Conservation (phyloP, 1,140 invertebrate species). For the Nixonia krombeini region DNA sequence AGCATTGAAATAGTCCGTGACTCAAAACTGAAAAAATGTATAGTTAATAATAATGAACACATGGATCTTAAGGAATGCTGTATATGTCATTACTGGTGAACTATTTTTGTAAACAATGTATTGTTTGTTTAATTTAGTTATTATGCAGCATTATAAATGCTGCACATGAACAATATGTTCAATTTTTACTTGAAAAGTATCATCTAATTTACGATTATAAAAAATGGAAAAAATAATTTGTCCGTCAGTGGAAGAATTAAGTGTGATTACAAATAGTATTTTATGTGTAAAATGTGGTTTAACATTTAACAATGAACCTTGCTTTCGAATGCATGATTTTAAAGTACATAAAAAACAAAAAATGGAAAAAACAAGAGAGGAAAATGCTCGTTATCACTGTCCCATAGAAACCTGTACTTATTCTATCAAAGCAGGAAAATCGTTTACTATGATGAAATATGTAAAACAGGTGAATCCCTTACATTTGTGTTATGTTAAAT, state of each 20-base stretch:
- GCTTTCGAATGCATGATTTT: slow-evolving; percentile 62
- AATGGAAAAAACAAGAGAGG: slow-evolving; percentile 54
- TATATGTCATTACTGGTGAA: no score
- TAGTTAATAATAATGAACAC: no score
- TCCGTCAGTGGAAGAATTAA: slow-evolving; percentile 61
- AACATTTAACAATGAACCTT: slow-evolving; percentile 60
- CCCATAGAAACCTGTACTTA: slow-evolving; percentile 65
- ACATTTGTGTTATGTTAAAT: no score
- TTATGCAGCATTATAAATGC: no score
- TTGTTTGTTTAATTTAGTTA: no score
- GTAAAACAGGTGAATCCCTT: slow-evolving; percentile 70
- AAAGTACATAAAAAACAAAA: slow-evolving; percentile 63
- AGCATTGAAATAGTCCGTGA: no score
- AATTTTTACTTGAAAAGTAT: no score
- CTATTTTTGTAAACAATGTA: no score
- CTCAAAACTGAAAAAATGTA: no score
- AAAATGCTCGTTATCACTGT: slow-evolving; percentile 65
- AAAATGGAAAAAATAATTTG: slow-evolving; percentile 58
- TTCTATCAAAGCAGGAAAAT: slow-evolving; percentile 54
- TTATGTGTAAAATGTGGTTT: slow-evolving; percentile 62
- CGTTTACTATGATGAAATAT: slow-evolving; percentile 67
- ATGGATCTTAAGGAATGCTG: no score
- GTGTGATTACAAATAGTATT: slow-evolving; percentile 64
- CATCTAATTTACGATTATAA: no score
- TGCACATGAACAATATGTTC: no score